These are phyloP conservation scores for Polyploca ridens DNA, from an alignment of 2,888 invertebrate genomes.

Conservation along the genomic window DNA sequence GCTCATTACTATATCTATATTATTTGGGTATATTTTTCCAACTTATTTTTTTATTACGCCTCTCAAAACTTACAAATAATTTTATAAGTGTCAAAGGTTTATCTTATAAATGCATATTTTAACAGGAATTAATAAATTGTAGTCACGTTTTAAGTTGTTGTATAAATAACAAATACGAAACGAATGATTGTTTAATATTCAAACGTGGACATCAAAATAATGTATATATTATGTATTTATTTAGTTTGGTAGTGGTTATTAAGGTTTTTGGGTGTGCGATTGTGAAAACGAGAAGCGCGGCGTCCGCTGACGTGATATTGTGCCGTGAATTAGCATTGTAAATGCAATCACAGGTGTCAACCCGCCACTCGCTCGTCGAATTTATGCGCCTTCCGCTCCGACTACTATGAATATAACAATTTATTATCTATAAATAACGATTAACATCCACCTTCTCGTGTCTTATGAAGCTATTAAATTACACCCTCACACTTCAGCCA, in stretches of 20 bases:
- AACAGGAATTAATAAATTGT: neutral
- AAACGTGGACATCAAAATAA: neutral
- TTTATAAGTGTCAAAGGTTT: neutral
- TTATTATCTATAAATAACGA: constrained; percentile 77
- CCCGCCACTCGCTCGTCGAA: constrained; percentile 75
- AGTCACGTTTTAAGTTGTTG: neutral
- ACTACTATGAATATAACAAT: constrained; percentile 76
- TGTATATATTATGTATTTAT: constrained; percentile 3
- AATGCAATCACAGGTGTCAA: constrained; percentile 84
- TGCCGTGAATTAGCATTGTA: constrained; percentile 82
- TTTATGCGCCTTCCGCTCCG: constrained; percentile 79
- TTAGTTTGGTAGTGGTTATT: neutral
- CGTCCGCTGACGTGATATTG: constrained; percentile 71
- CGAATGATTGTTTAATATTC: neutral
- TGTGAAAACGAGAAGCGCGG: constrained; percentile 55
- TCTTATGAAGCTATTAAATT: constrained; percentile 68
- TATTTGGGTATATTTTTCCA: too few species aligned
- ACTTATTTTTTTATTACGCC: too few species aligned
- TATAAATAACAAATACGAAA: neutral
- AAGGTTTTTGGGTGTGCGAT: constrained; percentile 24
- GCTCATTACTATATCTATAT: too few species aligned
- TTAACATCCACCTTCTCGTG: constrained; percentile 59
- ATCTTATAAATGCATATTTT: neutral
- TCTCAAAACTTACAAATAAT: neutral
- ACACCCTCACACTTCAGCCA: constrained; percentile 41